phyloP scores from a whole-genome alignment of 2,113 vertebrate species.

The Ahaetulla prasina region DNA sequence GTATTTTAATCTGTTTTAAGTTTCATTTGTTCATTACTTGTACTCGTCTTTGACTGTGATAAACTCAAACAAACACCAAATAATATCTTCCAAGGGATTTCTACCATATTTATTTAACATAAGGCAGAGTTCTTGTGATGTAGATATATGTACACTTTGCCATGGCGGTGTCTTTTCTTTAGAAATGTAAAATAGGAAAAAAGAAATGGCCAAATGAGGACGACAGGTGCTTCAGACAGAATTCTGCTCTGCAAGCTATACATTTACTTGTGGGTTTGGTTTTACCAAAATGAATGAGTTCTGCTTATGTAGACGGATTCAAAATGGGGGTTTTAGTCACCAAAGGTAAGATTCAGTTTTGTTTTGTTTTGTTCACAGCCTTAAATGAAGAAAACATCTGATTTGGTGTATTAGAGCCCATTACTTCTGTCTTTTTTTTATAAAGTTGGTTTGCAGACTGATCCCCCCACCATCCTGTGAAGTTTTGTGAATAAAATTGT shows the following conservation, averaged over 20 bases:
- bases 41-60: background rate
- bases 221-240: background rate
- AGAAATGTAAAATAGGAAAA: background rate
- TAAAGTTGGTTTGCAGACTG: conserved; percentile 46
- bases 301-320: background rate
- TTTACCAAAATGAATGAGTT: background rate
- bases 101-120: background rate
- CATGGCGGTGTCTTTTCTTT: background rate
- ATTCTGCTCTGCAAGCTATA: background rate
- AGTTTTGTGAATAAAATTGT: conserved; percentile 68
- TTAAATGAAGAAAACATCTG: conserved; percentile 32
- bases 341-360: background rate
- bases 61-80: too few species aligned
- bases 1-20: background rate
- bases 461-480: background rate
- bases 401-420: conserved; percentile 23
- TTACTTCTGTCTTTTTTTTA: conserved; percentile 27
- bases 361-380: background rate
- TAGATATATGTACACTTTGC: background rate
- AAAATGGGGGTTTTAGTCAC: background rate
- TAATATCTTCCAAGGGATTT: background rate
- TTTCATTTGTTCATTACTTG: background rate
- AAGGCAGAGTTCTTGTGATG: background rate
- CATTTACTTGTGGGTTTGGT: background rate
- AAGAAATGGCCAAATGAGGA: background rate